A percentile compares a stretch with the other conserved stretches of the same genome.
Conservation (phyloP, 2,888 invertebrate genomes). For the Rhagonycha fulva region DNA sequence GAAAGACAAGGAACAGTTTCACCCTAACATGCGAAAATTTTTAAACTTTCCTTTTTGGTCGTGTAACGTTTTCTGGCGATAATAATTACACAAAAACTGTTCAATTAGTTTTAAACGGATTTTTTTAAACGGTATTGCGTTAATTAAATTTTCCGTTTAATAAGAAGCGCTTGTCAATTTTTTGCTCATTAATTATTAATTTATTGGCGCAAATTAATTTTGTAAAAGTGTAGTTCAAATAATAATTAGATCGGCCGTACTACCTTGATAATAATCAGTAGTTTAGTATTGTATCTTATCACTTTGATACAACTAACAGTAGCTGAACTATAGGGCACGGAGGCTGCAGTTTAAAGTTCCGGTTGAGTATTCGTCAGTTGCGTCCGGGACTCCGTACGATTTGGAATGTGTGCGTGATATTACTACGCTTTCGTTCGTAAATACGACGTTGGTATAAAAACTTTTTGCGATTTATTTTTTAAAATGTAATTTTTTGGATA, state of each 20-base stretch:
- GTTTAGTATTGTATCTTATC: background rate
- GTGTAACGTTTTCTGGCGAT: background rate
- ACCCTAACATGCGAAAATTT: background rate
- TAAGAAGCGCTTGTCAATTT: background rate
- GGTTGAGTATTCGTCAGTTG: slow-evolving; percentile 44
- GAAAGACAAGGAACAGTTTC: background rate
- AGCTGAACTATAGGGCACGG: slow-evolving; percentile 29
- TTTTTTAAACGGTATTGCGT: background rate
- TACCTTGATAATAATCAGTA: background rate
- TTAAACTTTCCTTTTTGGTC: background rate
- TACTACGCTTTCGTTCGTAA: background rate
- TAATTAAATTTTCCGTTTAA: background rate
- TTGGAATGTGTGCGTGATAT: slow-evolving; percentile 17
- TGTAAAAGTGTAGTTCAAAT: background rate
- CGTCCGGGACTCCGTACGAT: slow-evolving; percentile 51
- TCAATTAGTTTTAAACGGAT: background rate
- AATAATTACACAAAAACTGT: background rate
- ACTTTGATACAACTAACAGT: slow-evolving; percentile 21
- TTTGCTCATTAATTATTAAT: background rate
- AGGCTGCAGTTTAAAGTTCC: slow-evolving; percentile 33
- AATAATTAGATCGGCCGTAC: too few species aligned
- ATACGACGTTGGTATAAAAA: background rate
- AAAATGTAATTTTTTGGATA: background rate
- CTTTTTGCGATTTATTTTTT: background rate
- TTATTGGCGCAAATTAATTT: background rate